Evolutionary conservation across 2,888 invertebrate species (phyloP).

Genomic region (Troides oblongomaculatus): DNA sequence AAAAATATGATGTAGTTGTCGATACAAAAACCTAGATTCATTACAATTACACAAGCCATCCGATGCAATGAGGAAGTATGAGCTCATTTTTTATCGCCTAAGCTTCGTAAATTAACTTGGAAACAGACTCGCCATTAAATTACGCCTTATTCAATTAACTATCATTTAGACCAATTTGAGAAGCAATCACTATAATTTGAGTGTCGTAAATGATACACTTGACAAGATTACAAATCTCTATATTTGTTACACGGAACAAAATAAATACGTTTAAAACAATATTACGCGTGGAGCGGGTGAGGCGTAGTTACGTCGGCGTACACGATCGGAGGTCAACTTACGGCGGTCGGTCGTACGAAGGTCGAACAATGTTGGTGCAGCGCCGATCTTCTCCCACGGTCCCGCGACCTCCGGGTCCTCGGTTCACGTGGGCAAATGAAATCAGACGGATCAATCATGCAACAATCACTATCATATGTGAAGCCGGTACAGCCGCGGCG

Average conservation of each 20-base stretch:
- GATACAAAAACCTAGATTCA: too few relatives aligned
- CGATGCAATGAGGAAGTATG: conserved; percentile 8
- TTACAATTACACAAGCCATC: too few relatives aligned
- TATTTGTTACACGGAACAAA: conserved; percentile 25
- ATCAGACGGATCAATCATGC: conserved; percentile 53
- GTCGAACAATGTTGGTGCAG: conserved; percentile 33
- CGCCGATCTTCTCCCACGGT: conserved; percentile 42
- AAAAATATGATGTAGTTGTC: too few relatives aligned
- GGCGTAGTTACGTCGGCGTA: conserved; percentile 1
- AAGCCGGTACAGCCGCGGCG: conserved; percentile 15
- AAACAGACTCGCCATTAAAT: conserved; percentile 5
- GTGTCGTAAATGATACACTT: conserved; percentile 14
- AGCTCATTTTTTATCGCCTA: background rate
- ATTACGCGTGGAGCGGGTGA: conserved; percentile 8
- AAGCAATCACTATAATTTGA: conserved; percentile 20
- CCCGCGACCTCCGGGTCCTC: conserved; percentile 42
- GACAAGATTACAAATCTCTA: conserved; percentile 9
- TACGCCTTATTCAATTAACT: conserved; percentile 11
- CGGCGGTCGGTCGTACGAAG: conserved; percentile 28
- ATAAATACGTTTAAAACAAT: conserved; percentile 15
- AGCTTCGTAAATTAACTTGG: conserved; percentile 5
- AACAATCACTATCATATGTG: conserved; percentile 31
- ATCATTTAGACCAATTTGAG: conserved; percentile 18
- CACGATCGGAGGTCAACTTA: conserved; percentile 18
- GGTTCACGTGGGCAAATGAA: conserved; percentile 51